Conservation (phyloP, 2,888 invertebrate species). For the Tipula lateralis region DNA sequence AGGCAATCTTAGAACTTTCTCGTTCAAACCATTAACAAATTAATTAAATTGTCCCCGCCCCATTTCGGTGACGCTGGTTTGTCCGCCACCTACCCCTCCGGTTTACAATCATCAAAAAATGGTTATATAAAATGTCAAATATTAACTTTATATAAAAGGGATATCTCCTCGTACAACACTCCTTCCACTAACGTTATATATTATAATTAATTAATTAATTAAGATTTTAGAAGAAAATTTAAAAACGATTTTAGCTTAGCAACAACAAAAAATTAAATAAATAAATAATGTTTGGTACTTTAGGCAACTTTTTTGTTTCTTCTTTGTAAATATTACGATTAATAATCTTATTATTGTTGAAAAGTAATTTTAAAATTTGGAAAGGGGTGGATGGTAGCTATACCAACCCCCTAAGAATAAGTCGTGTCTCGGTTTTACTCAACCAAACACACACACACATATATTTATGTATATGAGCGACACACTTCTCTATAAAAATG, state of each 20-base stretch:
- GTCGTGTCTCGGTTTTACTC: neutral
- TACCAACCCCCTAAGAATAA: neutral
- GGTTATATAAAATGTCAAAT: neutral
- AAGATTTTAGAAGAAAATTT: neutral
- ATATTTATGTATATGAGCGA: too few species aligned
- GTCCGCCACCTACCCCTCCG: neutral
- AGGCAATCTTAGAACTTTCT: neutral
- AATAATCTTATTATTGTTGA: neutral
- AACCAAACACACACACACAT: too few species aligned
- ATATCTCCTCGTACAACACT: too few species aligned
- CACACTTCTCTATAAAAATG: neutral
- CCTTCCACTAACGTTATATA: neutral
- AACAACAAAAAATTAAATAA: neutral
- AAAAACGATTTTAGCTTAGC: slow-evolving; percentile 20
- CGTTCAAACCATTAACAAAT: neutral
- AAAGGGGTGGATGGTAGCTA: neutral
- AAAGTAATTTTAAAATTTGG: neutral
- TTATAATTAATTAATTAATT: neutral
- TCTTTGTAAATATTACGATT: neutral
- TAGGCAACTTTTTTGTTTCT: neutral
- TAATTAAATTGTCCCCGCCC: neutral
- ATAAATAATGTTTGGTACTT: neutral
- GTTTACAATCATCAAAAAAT: neutral
- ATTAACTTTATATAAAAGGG: neutral
- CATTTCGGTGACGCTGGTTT: neutral